Conservation (phyloP, 2,113 vertebrate species). For the Aptenodytes forsteri region DNA sequence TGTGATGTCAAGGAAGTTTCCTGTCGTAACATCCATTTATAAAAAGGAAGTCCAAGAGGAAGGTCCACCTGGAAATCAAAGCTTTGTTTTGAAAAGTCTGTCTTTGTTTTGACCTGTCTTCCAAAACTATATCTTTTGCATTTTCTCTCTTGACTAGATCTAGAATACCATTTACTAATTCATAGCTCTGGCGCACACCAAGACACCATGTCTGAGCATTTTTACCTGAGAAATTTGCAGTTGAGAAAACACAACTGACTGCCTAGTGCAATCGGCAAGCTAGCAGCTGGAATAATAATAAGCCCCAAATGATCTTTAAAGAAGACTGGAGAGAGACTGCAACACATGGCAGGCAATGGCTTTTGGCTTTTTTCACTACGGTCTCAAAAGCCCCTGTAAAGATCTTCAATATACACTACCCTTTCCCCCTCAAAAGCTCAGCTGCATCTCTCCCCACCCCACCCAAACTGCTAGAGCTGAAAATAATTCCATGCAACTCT, state of each 20-base stretch:
- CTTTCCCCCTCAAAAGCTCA: neutral
- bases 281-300: neutral
- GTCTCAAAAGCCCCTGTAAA: neutral
- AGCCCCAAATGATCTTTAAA: neutral
- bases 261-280: neutral
- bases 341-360: neutral
- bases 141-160: neutral
- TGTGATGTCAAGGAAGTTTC: constrained; percentile 92
- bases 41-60: constrained; percentile 95
- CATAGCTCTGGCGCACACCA: neutral
- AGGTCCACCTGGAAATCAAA: constrained; percentile 86
- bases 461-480: neutral
- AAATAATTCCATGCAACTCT: neutral
- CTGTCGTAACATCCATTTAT: constrained; percentile 97
- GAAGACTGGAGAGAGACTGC: neutral
- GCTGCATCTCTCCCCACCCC: neutral
- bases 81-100: neutral
- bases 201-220: fast-evolving
- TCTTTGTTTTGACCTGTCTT: neutral
- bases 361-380: neutral
- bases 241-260: neutral
- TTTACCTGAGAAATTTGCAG: neutral
- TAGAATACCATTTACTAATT: neutral
- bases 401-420: neutral
- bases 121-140: neutral